Percentiles rank a stretch among this genome's conserved stretches.
These are phyloP conservation scores for Anoplophora glabripennis DNA, from an alignment of 1,140 invertebrate genomes.

Conservation along the genomic window DNA sequence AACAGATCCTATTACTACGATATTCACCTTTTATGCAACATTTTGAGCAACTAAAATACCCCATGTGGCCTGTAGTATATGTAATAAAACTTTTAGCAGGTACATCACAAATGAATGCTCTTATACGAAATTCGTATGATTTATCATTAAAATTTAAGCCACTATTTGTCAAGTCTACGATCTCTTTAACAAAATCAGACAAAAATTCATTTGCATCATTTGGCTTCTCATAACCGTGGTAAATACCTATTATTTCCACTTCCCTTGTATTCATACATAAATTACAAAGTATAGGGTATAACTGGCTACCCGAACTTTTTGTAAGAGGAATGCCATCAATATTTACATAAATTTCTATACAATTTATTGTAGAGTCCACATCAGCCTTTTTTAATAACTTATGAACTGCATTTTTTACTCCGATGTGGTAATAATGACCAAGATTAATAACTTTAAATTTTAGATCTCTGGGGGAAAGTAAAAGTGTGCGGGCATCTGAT, in stretches of 20 bases:
- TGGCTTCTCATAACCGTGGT: conserved; percentile 2
- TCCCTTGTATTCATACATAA: not conserved
- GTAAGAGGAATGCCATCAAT: not conserved
- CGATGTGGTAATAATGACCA: too few species aligned
- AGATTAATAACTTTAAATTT: too few species aligned
- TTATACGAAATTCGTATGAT: too few species aligned
- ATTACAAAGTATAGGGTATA: conserved; percentile 1
- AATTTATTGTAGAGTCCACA: too few species aligned
- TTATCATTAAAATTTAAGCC: not conserved
- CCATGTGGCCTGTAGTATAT: conserved; percentile 36
- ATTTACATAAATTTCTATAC: not conserved
- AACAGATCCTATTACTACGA: conserved; percentile 12
- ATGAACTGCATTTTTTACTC: too few species aligned
- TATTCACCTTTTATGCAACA: conserved; percentile 12
- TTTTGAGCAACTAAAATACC: conserved; percentile 29
- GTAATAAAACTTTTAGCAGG: conserved; percentile 37
- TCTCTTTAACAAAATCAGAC: not conserved
- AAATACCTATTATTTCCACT: not conserved
- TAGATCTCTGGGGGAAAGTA: too few species aligned
- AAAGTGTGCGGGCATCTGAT: too few species aligned
- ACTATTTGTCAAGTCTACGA: not conserved
- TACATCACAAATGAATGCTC: conserved; percentile 30
- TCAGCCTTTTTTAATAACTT: too few species aligned
- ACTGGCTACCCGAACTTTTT: conserved; percentile 5
- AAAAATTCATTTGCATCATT: conserved; percentile 4